Conservation (phyloP, 2,113 vertebrate species). For the Collichthys lucidus region DNA sequence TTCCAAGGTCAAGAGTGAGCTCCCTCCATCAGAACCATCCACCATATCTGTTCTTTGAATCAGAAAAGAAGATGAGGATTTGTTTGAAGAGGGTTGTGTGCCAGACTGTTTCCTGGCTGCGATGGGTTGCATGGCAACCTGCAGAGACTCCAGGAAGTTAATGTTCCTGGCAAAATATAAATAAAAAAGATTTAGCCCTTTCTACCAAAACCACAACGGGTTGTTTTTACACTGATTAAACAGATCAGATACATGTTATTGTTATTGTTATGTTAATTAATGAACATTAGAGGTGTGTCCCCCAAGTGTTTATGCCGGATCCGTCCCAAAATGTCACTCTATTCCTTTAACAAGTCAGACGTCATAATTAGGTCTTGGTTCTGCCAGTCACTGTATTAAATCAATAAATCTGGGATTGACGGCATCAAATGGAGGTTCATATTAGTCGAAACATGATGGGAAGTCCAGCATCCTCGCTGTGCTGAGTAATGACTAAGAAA, state of each 20-base stretch:
- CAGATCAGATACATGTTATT: no score
- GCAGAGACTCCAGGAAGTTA: not conserved
- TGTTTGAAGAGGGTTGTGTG: not conserved
- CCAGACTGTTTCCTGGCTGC: not conserved
- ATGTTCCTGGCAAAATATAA: not conserved
- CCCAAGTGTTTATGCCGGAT: not conserved
- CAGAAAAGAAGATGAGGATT: not conserved
- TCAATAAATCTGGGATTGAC: no score
- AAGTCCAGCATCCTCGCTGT: constrained; percentile 32
- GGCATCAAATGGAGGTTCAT: not conserved
- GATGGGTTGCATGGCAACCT: no score
- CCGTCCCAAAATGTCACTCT: not conserved
- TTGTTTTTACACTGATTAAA: no score
- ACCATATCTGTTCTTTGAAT: not conserved
- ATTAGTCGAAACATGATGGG: constrained; percentile 15
- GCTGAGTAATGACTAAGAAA: constrained; percentile 67
- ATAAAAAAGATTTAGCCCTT: no score
- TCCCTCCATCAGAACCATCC: no score
- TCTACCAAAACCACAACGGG: no score
- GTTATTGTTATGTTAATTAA: no score
- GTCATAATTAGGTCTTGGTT: not conserved
- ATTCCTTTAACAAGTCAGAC: not conserved
- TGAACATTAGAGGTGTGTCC: no score
- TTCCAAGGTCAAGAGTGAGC: not conserved
- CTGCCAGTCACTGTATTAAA: no score